A percentile compares a stretch with the other conserved stretches of the same genome.
phyloP scores from a whole-genome alignment of 2,888 invertebrate genomes.

The Selenia dentaria region DNA sequence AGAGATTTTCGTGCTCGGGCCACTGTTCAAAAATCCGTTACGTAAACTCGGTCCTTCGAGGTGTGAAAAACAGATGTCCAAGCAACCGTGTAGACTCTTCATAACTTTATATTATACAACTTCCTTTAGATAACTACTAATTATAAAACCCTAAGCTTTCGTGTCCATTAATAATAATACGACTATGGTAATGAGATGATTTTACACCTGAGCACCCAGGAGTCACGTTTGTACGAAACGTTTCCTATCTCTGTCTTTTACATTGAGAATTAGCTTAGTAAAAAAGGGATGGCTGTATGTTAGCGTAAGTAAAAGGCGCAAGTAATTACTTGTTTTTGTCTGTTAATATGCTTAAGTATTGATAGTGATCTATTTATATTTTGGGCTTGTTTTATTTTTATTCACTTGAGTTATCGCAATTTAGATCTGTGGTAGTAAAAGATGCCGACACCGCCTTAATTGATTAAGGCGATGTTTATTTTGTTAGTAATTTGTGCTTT shows the following conservation, averaged over 20 bases:
- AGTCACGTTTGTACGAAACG: not conserved
- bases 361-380: slow-evolving; percentile 8
- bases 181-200: not conserved
- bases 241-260: not conserved
- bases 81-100: not conserved
- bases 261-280: not conserved
- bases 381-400: not conserved
- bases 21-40: too few relatives aligned
- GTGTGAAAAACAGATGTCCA: not conserved
- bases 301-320: not conserved
- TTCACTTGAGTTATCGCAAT: not conserved
- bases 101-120: not conserved
- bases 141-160: slow-evolving; percentile 1
- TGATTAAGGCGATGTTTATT: too few relatives aligned
- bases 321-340: slow-evolving; percentile 1
- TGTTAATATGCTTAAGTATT: slow-evolving; percentile 3
- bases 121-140: slow-evolving; percentile 10
- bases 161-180: not conserved
- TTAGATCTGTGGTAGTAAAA: not conserved
- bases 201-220: not conserved
- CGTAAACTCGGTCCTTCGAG: too few relatives aligned
- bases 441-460: not conserved
- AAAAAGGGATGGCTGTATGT: not conserved
- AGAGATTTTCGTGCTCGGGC: too few relatives aligned
- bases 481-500: too few relatives aligned